A percentile compares a stretch with the other conserved stretches of the same genome.
Evolutionary conservation across 2,888 invertebrate species (phyloP).

Genomic region (Harpalus rubripes): DNA sequence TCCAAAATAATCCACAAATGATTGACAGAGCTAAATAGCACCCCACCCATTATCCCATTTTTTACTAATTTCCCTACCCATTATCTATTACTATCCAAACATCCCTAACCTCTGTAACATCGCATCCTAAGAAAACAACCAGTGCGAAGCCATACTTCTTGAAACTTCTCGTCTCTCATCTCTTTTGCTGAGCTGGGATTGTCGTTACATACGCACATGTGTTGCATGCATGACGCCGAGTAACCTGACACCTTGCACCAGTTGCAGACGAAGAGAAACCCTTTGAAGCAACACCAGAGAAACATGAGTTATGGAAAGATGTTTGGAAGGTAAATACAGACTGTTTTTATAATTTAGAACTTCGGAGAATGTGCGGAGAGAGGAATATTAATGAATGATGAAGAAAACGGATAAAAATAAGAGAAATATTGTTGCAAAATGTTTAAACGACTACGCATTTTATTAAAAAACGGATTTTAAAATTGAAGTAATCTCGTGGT

Average conservation of each 20-base stretch:
- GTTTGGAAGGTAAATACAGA: slow-evolving; percentile 11
- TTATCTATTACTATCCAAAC: neutral
- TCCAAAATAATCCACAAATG: too few species aligned
- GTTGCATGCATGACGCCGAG: slow-evolving; percentile 42
- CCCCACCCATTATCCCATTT: neutral
- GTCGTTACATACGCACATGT: slow-evolving; percentile 54
- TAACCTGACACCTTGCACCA: slow-evolving; percentile 64
- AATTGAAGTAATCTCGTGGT: too few species aligned
- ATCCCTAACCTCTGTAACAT: neutral
- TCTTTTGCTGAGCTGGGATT: slow-evolving; percentile 15
- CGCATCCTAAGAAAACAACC: neutral
- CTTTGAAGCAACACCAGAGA: neutral
- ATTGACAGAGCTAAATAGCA: neutral
- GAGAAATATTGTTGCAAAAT: neutral
- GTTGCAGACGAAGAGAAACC: slow-evolving; percentile 30
- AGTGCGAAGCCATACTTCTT: neutral
- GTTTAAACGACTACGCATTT: too few species aligned
- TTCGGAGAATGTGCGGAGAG: neutral
- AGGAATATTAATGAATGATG: neutral
- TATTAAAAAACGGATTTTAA: too few species aligned
- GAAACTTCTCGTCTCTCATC: neutral
- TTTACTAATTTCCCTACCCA: neutral
- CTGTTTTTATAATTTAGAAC: slow-evolving; percentile 18
- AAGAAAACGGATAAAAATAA: neutral
- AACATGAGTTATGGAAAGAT: slow-evolving; percentile 9